A percentile compares a stretch with the other conserved stretches of the same genome.
Evolutionary conservation across 2,113 vertebrate genomes (phyloP).

Genomic region (Orthonyx spaldingii): DNA sequence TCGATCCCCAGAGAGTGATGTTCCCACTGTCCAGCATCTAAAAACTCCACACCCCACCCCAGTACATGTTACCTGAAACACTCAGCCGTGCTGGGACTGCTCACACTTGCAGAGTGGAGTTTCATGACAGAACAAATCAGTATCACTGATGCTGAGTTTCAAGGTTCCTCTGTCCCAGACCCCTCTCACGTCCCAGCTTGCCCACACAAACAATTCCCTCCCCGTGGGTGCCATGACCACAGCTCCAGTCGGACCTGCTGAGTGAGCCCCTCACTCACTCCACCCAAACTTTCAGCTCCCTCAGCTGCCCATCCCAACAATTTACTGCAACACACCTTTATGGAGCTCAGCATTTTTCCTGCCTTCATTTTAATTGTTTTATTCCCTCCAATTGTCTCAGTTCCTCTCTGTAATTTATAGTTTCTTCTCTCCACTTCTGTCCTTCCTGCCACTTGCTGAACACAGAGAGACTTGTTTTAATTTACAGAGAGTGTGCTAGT

Average conservation of each 20-base stretch:
- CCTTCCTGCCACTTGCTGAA: neutral
- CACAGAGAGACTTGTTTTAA: neutral
- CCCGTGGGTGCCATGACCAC: rapidly evolving
- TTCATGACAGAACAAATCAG: neutral
- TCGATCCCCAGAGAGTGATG: neutral
- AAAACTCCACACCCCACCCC: neutral
- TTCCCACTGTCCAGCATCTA: neutral
- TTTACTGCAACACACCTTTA: neutral
- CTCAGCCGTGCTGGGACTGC: neutral
- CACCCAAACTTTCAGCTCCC: neutral
- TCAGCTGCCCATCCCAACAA: neutral
- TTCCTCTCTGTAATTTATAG: neutral
- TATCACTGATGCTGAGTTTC: neutral
- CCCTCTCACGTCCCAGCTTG: rapidly evolving
- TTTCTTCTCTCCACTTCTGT: neutral
- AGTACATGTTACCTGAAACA: neutral
- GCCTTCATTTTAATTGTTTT: neutral
- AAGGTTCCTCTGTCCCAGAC: neutral
- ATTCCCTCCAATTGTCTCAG: neutral
- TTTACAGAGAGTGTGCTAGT: neutral
- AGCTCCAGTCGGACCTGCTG: neutral
- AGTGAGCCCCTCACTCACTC: neutral
- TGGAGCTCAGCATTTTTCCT: neutral
- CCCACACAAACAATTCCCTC: neutral
- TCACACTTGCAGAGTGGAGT: neutral